These are phyloP conservation scores for Caenorhabditis sp. DNA, from an alignment of 2,888 invertebrate genomes.

Conservation along the genomic window DNA sequence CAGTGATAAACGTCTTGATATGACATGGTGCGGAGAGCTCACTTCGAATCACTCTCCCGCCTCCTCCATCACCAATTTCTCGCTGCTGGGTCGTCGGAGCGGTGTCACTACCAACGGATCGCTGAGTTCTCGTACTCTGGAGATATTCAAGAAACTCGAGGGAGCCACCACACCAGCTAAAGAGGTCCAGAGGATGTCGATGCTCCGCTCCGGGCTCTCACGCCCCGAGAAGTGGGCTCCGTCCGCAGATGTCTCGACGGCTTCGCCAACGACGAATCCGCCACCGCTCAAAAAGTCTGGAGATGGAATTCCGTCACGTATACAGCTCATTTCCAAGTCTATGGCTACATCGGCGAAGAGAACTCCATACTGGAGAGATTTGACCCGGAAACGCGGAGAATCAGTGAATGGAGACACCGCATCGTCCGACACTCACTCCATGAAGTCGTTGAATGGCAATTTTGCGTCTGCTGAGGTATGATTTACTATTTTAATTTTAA, in stretches of 20 bases:
- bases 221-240: conserved; percentile 51
- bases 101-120: conserved; percentile 46
- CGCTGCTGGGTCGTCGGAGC: conserved; percentile 47
- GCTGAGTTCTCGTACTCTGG: conserved; percentile 56
- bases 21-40: conserved; percentile 57
- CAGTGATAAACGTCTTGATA: conserved; percentile 21
- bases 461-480: conserved; percentile 28
- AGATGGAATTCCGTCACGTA: conserved; percentile 58
- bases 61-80: conserved; percentile 55
- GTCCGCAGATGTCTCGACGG: background rate
- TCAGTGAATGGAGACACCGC: conserved; percentile 28
- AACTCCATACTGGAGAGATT: conserved; percentile 58
- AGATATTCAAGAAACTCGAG: conserved; percentile 49
- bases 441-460: conserved; percentile 35
- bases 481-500: no score
- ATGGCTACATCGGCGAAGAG: conserved; percentile 37
- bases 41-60: conserved; percentile 56
- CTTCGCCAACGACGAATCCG: conserved; percentile 10
- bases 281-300: conserved; percentile 58
- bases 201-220: conserved; percentile 41
- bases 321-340: conserved; percentile 62
- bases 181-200: conserved; percentile 58
- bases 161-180: conserved; percentile 49
- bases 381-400: conserved; percentile 52
- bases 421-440: conserved; percentile 40